These are phyloP conservation scores for Cecidostiba fungosa DNA, from an alignment of 2,888 invertebrate species.

Conservation along the genomic window DNA sequence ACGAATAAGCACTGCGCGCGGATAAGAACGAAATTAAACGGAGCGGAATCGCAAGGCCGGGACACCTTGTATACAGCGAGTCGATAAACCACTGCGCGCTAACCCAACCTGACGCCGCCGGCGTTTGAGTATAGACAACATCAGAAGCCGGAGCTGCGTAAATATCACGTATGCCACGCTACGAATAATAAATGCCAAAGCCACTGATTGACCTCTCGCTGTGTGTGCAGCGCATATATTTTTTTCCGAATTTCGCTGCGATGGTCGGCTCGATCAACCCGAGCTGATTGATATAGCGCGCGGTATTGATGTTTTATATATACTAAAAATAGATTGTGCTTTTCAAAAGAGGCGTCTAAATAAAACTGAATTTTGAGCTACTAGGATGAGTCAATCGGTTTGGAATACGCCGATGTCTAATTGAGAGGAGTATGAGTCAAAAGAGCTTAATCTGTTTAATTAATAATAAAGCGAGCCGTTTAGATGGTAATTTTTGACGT, in stretches of 20 bases:
- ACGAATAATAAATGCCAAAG: neutral
- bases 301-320: too few species aligned
- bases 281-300: neutral
- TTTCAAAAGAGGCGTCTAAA: too few species aligned
- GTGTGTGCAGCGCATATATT: neutral
- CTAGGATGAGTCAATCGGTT: too few species aligned
- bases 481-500: neutral
- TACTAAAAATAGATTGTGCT: too few species aligned
- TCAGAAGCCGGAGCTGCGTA: neutral
- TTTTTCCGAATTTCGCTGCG: neutral
- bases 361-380: too few species aligned
- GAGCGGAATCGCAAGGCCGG: neutral
- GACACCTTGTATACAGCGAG: neutral
- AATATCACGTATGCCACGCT: neutral
- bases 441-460: neutral
- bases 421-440: neutral
- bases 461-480: neutral
- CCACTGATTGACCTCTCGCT: constrained; percentile 6
- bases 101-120: constrained; percentile 33
- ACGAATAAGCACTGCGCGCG: neutral
- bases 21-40: neutral
- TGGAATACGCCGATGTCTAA: too few species aligned
- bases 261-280: neutral
- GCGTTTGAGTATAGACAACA: constrained; percentile 42
- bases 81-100: neutral